Percentiles rank a stretch among this genome's conserved stretches.
phyloP scores from a whole-genome alignment of 2,888 invertebrate species.

The Noctua fimbriata region DNA sequence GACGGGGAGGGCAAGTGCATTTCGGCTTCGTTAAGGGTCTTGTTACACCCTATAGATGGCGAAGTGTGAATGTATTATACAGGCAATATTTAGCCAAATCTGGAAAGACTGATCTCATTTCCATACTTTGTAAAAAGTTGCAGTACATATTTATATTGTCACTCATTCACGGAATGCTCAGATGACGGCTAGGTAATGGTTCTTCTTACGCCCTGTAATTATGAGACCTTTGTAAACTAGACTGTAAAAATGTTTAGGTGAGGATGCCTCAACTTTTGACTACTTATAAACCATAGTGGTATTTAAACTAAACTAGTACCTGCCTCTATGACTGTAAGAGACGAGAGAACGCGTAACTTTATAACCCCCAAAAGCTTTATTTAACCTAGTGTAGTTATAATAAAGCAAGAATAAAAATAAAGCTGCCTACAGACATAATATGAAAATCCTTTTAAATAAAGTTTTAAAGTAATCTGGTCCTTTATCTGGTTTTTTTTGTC shows the following conservation, averaged over 20 bases:
- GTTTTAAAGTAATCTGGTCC: too few relatives aligned
- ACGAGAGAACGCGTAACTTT: constrained; percentile 23
- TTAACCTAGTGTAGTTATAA: neutral
- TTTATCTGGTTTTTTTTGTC: too few relatives aligned
- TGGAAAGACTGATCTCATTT: neutral
- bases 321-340: constrained; percentile 4
- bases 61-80: neutral
- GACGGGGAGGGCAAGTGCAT: too few relatives aligned
- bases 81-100: neutral
- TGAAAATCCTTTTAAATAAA: too few relatives aligned
- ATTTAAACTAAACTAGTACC: constrained; percentile 15
- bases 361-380: neutral
- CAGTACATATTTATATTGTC: neutral
- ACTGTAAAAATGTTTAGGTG: neutral
- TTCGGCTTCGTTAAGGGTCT: too few relatives aligned
- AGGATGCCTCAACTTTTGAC: neutral
- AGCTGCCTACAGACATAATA: neutral
- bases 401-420: constrained; percentile 8
- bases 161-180: neutral
- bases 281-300: constrained; percentile 14
- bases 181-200: neutral
- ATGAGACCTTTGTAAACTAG: neutral
- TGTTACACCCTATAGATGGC: too few relatives aligned
- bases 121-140: neutral
- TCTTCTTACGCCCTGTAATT: neutral